A percentile compares a stretch with the other conserved stretches of the same genome.
Conservation (phyloP, 53 echinoderm and acorn worm genomes). For the Patiria pectinifera region DNA sequence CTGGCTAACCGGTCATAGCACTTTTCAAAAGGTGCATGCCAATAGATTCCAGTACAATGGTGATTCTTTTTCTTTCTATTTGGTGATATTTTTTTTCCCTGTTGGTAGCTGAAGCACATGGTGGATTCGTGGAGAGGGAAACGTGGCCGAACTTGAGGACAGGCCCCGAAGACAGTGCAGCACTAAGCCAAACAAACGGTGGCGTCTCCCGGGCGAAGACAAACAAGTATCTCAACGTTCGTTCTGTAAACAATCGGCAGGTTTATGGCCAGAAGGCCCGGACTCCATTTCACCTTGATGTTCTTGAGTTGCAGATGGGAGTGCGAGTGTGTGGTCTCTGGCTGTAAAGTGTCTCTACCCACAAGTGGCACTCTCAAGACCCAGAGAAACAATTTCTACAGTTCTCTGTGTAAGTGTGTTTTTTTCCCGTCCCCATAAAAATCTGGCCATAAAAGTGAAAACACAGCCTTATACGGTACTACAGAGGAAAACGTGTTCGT, state of each 20-base stretch:
- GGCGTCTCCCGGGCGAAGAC: conserved; percentile 61
- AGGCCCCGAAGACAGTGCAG: conserved; percentile 35
- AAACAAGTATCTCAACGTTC: conserved; percentile 70
- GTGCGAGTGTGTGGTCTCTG: conserved; percentile 34
- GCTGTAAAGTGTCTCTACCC: conserved; percentile 11
- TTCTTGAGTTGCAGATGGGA: conserved; percentile 49
- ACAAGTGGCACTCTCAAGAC: conserved; percentile 10
- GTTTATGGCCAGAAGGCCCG: conserved; percentile 58
- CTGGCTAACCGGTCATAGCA: conserved; percentile 37
- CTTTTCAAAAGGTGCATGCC: conserved; percentile 49
- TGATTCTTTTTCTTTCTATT: background rate
- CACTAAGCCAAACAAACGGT: conserved; percentile 58
- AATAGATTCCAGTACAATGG: background rate
- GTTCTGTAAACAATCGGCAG: conserved; percentile 62
- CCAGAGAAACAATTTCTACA: conserved; percentile 17
- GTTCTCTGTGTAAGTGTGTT: background rate
- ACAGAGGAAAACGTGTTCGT: background rate
- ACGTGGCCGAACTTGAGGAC: conserved; percentile 46
- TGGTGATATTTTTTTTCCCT: background rate
- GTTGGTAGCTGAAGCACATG: background rate
- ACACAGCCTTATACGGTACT: background rate
- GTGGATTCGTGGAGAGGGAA: background rate
- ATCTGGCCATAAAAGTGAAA: background rate
- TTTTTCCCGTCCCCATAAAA: background rate
- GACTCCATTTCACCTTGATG: conserved; percentile 64